A percentile compares a stretch with the other conserved stretches of the same genome.
Conservation (phyloP, 1,140 invertebrate species). For the Ceratosolen fusciceps region DNA sequence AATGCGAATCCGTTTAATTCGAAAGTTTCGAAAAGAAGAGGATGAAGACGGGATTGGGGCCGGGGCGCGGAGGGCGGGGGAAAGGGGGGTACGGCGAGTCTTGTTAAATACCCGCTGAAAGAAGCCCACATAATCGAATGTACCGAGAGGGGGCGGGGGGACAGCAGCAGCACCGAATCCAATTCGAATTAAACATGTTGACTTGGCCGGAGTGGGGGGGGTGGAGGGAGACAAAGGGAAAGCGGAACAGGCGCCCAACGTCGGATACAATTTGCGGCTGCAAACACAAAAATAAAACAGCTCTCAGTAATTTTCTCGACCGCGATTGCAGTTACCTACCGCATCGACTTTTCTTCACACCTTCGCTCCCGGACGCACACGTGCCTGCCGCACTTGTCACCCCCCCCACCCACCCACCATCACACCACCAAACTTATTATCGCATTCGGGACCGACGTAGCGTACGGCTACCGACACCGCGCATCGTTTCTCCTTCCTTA, state of each 20-base stretch:
- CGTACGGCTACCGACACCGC: too few relatives aligned
- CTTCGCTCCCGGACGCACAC: not conserved
- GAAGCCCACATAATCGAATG: not conserved
- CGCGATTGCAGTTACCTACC: too few relatives aligned
- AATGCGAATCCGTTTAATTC: not conserved
- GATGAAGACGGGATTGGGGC: too few relatives aligned
- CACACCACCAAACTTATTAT: not conserved
- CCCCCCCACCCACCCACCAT: not conserved
- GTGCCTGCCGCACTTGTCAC: too few relatives aligned
- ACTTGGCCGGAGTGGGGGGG: too few relatives aligned
- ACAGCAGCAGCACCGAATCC: not conserved
- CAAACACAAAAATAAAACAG: constrained; percentile 28
- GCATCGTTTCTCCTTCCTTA: too few relatives aligned
- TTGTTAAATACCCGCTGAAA: not conserved
- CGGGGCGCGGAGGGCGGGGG: too few relatives aligned
- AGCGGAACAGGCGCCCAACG: constrained; percentile 5
- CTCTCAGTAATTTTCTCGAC: too few relatives aligned
- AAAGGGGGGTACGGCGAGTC: too few relatives aligned
- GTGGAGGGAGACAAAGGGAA: not conserved
- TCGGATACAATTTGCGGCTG: constrained; percentile 21
- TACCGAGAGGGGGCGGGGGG: too few relatives aligned
- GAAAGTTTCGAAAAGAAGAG: not conserved
- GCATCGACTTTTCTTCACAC: too few relatives aligned
- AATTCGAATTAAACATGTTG: not conserved
- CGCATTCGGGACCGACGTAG: too few relatives aligned